A percentile compares a stretch with the other conserved stretches of the same genome.
Evolutionary conservation across 2,888 invertebrate genomes (phyloP).

Genomic region (Oscheius onirici): DNA sequence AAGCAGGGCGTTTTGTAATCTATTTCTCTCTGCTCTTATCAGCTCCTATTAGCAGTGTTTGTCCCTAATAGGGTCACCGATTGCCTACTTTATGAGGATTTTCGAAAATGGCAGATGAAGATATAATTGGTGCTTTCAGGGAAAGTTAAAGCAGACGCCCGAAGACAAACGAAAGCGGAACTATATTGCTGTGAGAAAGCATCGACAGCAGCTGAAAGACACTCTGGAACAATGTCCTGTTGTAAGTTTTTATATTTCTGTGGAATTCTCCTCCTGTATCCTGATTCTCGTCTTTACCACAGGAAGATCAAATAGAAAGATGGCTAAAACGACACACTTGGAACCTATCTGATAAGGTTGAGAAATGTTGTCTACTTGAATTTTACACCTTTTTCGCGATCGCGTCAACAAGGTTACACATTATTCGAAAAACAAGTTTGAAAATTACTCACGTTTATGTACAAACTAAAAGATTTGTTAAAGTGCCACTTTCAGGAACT

Average conservation of each 20-base stretch:
- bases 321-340: neutral
- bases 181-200: constrained; percentile 23
- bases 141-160: constrained; percentile 5
- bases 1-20: neutral
- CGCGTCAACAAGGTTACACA: neutral
- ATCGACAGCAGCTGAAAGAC: constrained; percentile 19
- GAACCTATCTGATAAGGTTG: neutral
- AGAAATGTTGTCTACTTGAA: neutral
- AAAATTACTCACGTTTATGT: neutral
- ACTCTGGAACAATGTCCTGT: constrained; percentile 18
- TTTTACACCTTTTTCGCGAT: neutral
- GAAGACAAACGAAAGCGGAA: constrained; percentile 21
- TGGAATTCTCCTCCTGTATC: neutral
- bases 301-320: neutral
- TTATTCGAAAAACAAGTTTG: neutral
- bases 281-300: neutral
- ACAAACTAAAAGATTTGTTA: neutral
- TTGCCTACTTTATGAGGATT: neutral
- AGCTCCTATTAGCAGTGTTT: neutral
- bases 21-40: neutral
- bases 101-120: neutral
- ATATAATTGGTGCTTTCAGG: neutral
- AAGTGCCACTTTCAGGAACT: neutral
- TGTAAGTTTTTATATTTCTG: neutral
- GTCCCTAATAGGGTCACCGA: neutral